A percentile compares a stretch with the other conserved stretches of the same genome.
These are phyloP conservation scores for Onychomys arenicola DNA, from an alignment of 2,797 vertebrate genomes.

Conservation along the genomic window DNA sequence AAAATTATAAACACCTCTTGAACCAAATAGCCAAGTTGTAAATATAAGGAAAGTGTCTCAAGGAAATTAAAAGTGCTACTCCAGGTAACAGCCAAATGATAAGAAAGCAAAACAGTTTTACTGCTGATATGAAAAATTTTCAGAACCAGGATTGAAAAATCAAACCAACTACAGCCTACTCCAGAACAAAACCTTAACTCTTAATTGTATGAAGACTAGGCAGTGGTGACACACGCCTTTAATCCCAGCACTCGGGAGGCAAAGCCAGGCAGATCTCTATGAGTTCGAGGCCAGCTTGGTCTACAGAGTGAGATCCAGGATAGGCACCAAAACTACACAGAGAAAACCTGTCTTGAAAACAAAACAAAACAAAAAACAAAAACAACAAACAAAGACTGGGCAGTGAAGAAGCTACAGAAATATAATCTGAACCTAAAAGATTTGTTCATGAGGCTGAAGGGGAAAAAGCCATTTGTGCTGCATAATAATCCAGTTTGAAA, in stretches of 20 bases:
- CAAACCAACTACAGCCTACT: neutral
- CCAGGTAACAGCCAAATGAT: neutral
- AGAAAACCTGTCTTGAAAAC: too few species aligned
- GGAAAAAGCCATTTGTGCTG: neutral
- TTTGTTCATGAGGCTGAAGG: neutral
- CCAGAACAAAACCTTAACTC: neutral
- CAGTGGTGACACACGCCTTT: too few species aligned
- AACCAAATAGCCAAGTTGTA: neutral
- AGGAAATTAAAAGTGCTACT: neutral
- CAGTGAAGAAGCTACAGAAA: neutral
- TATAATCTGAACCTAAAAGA: neutral
- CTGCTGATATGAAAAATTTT: neutral
- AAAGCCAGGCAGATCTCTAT: too few species aligned
- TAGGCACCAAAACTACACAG: too few species aligned
- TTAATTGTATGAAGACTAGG: neutral
- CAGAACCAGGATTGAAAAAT: neutral
- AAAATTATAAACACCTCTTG: neutral
- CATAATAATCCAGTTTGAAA: neutral
- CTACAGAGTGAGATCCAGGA: too few species aligned
- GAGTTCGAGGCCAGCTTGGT: too few species aligned
- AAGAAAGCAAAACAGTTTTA: neutral
- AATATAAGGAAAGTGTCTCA: neutral
- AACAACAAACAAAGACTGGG: too few species aligned
- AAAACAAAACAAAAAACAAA: too few species aligned
- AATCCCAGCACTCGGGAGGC: too few species aligned